Conservation (phyloP, 2,888 invertebrate species). For the Oegoconia quadripuncta region DNA sequence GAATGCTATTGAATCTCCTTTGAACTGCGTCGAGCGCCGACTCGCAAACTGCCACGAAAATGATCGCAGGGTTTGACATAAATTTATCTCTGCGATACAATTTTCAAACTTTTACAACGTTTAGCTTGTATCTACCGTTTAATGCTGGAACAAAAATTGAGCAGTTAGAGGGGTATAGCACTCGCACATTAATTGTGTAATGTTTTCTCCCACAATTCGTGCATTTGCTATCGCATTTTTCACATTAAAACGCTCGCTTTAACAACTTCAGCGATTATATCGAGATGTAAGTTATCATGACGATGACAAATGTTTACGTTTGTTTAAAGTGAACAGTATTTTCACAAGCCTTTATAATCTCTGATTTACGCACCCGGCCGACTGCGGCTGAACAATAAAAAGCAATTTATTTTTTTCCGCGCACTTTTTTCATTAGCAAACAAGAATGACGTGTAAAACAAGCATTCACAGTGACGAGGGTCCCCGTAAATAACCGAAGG, state of each 20-base stretch:
- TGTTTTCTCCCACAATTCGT: neutral
- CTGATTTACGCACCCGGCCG: constrained; percentile 61
- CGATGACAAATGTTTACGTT: constrained; percentile 49
- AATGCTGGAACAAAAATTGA: too few relatives aligned
- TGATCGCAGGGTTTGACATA: constrained; percentile 11
- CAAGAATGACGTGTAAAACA: constrained; percentile 75
- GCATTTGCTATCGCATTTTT: neutral
- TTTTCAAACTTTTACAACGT: constrained; percentile 3
- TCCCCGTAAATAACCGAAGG: constrained; percentile 63
- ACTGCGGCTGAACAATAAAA: constrained; percentile 64
- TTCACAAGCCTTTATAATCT: constrained; percentile 60
- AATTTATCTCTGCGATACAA: constrained; percentile 8
- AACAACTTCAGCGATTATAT: neutral
- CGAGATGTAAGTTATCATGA: constrained; percentile 32
- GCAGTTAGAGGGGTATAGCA: too few relatives aligned
- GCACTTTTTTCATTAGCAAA: constrained; percentile 74
- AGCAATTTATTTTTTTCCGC: constrained; percentile 67
- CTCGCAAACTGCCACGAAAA: constrained; percentile 16
- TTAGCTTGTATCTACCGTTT: constrained; percentile 3
- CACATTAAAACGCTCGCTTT: neutral
- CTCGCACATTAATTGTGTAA: too few relatives aligned
- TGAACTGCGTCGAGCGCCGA: constrained; percentile 4
- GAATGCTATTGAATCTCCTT: constrained; percentile 16
- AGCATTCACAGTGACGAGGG: constrained; percentile 65
- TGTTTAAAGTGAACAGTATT: constrained; percentile 53